phyloP scores from a whole-genome alignment of 2,888 invertebrate species.

The Esperia sulphurella region DNA sequence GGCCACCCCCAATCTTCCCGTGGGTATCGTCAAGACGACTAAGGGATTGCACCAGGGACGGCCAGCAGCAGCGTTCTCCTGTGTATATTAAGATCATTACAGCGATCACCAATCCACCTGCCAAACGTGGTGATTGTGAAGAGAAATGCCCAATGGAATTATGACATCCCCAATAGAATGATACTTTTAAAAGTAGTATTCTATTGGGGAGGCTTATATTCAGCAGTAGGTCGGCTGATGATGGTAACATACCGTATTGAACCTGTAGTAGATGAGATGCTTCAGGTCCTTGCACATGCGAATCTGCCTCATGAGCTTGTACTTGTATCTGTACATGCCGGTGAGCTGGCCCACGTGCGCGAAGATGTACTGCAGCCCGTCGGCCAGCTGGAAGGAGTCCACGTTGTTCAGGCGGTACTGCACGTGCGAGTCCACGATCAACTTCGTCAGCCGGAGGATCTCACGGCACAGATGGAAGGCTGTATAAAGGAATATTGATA shows the following conservation, averaged over 20 bases:
- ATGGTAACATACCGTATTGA: conserved; percentile 90
- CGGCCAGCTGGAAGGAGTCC: conserved; percentile 98
- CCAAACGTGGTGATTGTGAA: no score
- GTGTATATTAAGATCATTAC: no score
- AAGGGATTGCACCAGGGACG: no score
- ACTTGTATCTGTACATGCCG: conserved; percentile 99
- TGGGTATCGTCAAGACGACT: no score
- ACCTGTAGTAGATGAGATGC: conserved; percentile 99
- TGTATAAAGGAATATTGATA: conserved; percentile 34
- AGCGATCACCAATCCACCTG: no score
- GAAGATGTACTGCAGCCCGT: conserved; percentile 99
- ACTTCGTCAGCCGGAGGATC: conserved; percentile 97
- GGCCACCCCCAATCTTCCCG: no score
- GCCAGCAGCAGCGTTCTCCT: no score
- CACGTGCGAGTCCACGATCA: conserved; percentile 99
- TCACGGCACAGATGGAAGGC: conserved; percentile 99
- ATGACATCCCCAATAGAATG: no score
- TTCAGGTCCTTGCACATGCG: conserved; percentile 99
- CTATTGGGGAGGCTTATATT: not conserved
- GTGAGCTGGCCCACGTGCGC: conserved; percentile 99
- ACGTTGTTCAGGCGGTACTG: conserved; percentile 99
- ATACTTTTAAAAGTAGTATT: no score
- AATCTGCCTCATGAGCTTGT: conserved; percentile 99
- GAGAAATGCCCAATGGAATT: no score
- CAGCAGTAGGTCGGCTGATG: not conserved